A percentile compares a stretch with the other conserved stretches of the same genome.
phyloP scores from a whole-genome alignment of 2,113 vertebrate species.

The Ceyx margarethae region DNA sequence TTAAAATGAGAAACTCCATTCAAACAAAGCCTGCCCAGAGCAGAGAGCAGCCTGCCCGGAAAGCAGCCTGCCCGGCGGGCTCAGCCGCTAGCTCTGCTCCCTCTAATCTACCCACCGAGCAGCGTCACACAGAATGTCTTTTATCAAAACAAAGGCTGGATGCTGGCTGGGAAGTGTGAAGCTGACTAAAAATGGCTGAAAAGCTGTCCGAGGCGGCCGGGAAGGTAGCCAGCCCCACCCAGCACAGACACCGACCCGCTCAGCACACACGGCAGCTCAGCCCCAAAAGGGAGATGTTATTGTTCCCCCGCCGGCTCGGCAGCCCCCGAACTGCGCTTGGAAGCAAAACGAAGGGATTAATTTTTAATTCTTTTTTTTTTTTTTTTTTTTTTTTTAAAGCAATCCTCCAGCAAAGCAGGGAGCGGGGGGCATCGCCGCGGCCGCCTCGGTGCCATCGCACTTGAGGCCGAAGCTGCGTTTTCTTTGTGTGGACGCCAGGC shows the following conservation, averaged over 20 bases:
- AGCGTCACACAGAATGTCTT: constrained; percentile 54
- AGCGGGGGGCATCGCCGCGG: constrained; percentile 16
- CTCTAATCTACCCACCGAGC: constrained; percentile 23
- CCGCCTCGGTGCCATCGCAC: neutral
- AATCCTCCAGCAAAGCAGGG: neutral
- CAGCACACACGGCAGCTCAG: constrained; percentile 21
- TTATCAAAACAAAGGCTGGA: constrained; percentile 76
- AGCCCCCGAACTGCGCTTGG: neutral
- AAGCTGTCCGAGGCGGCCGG: constrained; percentile 56
- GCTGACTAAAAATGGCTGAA: constrained; percentile 84
- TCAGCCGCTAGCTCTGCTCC: neutral
- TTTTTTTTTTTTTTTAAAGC: neutral
- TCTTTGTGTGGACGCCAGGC: constrained; percentile 72
- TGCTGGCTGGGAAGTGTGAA: constrained; percentile 61
- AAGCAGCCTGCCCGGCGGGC: neutral
- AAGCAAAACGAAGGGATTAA: neutral
- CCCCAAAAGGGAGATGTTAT: constrained; percentile 25
- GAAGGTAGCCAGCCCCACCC: constrained; percentile 79
- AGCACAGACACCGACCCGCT: constrained; percentile 51
- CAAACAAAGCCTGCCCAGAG: neutral
- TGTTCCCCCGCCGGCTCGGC: neutral
- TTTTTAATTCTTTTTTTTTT: too few relatives aligned
- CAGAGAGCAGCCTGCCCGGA: neutral
- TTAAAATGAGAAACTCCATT: constrained; percentile 28
- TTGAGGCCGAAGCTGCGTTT: constrained; percentile 17